Conservation (phyloP, 2,113 vertebrate species). For the Phyllopteryx taeniolatus region DNA sequence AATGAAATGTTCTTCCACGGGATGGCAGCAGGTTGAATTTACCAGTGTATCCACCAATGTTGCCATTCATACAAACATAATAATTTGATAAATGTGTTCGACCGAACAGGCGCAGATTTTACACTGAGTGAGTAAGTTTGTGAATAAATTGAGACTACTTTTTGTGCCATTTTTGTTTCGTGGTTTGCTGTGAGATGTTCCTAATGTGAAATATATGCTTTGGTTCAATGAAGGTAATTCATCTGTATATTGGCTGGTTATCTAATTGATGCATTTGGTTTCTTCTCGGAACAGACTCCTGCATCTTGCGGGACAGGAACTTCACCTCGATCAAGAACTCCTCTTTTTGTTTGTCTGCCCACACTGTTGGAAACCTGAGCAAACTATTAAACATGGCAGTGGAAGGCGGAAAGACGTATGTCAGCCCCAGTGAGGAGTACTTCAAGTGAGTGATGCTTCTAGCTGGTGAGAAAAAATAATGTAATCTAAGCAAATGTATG, state of each 20-base stretch:
- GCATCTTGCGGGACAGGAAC: constrained; percentile 84
- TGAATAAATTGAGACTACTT: too few species aligned
- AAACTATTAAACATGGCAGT: constrained; percentile 84
- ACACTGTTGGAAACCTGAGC: constrained; percentile 81
- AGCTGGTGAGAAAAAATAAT: not conserved
- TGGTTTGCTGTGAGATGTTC: too few species aligned
- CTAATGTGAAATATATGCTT: not conserved
- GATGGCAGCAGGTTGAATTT: too few species aligned
- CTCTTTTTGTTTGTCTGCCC: constrained; percentile 89
- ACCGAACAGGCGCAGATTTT: too few species aligned
- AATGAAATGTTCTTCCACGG: too few species aligned
- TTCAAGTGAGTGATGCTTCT: constrained; percentile 86
- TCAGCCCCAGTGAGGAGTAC: constrained; percentile 97
- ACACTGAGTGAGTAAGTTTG: too few species aligned
- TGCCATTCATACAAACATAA: too few species aligned
- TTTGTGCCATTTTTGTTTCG: not conserved
- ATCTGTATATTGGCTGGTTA: not conserved
- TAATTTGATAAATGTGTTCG: too few species aligned
- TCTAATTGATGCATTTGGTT: constrained; percentile 45
- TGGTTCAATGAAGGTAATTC: not conserved
- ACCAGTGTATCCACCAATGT: too few species aligned
- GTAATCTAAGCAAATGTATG: not conserved
- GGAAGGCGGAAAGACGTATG: constrained; percentile 84
- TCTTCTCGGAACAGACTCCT: constrained; percentile 81
- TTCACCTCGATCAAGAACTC: constrained; percentile 90